Evolutionary conservation across 2,888 invertebrate species (phyloP), one percentile per base, ranked within the genome.

Genomic region (Tricholauxania praeusta): DNA sequence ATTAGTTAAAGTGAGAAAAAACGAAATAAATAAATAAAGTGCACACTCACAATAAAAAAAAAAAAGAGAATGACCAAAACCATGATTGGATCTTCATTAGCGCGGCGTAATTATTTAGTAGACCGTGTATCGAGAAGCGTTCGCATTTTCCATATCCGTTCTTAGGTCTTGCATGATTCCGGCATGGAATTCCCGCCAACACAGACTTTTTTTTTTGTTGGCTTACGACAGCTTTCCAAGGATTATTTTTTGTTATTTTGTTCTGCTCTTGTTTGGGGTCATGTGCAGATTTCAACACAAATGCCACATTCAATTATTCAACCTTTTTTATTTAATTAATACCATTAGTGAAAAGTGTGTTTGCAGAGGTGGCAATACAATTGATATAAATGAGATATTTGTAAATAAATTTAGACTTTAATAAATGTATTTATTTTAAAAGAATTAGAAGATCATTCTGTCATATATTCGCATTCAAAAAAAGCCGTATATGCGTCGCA

Each of bases 1-100:
- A 57, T 28, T 28, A 51, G 22, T 47, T 28, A 62, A 52, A 53
- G 47, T 22, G 47, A 15, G 10, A 22, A 51, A n/a, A 19, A 53
- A 12, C 2, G 52, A 52, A 51, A 52, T 17, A 53, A 48, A 39
- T 39, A 39, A 39, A 39, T 39, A 39, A 39, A 39, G 10, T 39
- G 39, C 8, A 67, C 17, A 67, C n/a, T 39, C 14, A 59, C 12
- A 67, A 19, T 49, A 39, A 39, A 8, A 10, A 28, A 28, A 28
- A 28, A 28, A 28, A 28, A 28, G 10, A 39, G 2, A 39, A 39
- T 39, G 14, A 48, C 57, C 68, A 48, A 70, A 17, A 53, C 53
- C 63, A 62, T 70, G 70, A 70, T 70, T 70, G 63, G 70, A 70
- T 70, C 70, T 70, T 70, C 70, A 70, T 70, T 70, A 70, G 70